phyloP scores from a whole-genome alignment of 2,888 invertebrate species.

The Stenodema calcarata region DNA sequence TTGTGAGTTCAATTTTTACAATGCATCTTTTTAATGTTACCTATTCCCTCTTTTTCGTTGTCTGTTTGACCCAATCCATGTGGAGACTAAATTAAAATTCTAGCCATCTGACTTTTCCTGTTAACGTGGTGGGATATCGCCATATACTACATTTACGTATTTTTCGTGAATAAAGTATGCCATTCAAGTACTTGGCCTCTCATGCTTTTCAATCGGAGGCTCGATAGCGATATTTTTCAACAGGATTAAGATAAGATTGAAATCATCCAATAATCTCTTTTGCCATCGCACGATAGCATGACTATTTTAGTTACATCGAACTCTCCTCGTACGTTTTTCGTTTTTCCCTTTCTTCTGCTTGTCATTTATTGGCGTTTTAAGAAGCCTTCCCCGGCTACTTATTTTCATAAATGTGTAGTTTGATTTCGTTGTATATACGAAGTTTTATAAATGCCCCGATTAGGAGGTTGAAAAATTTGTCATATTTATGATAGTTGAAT shows the following conservation, averaged over 20 bases:
- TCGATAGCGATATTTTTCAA: background rate
- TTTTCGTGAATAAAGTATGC: too few species aligned
- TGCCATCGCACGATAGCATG: background rate
- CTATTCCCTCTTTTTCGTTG: background rate
- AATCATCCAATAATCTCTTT: background rate
- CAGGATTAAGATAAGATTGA: background rate
- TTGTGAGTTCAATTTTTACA: constrained; percentile 33
- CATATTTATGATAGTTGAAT: too few species aligned
- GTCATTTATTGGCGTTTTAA: background rate
- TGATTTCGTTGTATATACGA: too few species aligned
- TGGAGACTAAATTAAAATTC: too few species aligned
- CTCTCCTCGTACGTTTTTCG: background rate
- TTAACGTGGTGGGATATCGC: too few species aligned
- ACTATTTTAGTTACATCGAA: background rate
- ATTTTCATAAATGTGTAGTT: too few species aligned
- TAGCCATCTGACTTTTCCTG: too few species aligned
- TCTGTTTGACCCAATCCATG: background rate
- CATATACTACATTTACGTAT: too few species aligned
- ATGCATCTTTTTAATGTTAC: constrained; percentile 3
- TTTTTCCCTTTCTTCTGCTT: background rate
- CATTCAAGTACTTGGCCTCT: too few species aligned
- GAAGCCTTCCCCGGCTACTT: too few species aligned
- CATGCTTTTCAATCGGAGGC: background rate
- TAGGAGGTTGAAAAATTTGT: too few species aligned
- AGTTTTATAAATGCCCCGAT: too few species aligned